Conservation (phyloP, 2,113 vertebrate genomes). For the Hemibagrus wyckioides region DNA sequence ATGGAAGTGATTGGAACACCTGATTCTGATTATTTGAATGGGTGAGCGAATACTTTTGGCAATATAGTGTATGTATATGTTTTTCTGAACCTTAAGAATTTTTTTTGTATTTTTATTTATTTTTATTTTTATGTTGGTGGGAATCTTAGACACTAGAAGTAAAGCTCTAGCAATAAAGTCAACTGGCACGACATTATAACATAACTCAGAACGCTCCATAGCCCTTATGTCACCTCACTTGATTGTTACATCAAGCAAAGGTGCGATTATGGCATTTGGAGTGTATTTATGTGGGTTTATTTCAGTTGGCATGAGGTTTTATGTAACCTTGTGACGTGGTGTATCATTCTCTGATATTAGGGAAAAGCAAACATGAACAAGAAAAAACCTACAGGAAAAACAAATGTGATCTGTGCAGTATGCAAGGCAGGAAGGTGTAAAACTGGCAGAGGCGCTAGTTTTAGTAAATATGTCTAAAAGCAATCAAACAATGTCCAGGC, state of each 20-base stretch:
- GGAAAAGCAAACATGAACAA: not conserved
- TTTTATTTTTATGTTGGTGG: not conserved
- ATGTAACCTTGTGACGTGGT: not conserved
- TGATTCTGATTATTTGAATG: too few relatives aligned
- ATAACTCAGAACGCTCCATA: not conserved
- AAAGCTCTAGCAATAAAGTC: not conserved
- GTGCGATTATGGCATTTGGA: not conserved
- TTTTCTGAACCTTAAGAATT: not conserved
- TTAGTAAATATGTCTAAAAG: slow-evolving; percentile 65
- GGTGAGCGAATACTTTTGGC: too few relatives aligned
- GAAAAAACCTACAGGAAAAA: not conserved
- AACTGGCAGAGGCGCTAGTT: slow-evolving; percentile 42
- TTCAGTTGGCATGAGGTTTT: not conserved
- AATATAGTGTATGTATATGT: too few relatives aligned
- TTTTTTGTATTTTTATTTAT: not conserved
- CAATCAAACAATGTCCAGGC: slow-evolving; percentile 62
- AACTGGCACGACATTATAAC: not conserved
- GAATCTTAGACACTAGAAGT: not conserved
- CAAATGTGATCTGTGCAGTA: slow-evolving; percentile 25
- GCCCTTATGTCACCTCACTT: not conserved
- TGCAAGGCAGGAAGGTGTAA: slow-evolving; percentile 33
- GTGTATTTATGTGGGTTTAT: not conserved
- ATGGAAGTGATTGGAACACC: too few relatives aligned
- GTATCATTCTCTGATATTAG: not conserved
- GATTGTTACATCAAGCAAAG: not conserved